A percentile compares a stretch with the other conserved stretches of the same genome.
These are phyloP conservation scores for Cossypha niveicapilla DNA, from an alignment of 2,797 vertebrate species.

Conservation along the genomic window DNA sequence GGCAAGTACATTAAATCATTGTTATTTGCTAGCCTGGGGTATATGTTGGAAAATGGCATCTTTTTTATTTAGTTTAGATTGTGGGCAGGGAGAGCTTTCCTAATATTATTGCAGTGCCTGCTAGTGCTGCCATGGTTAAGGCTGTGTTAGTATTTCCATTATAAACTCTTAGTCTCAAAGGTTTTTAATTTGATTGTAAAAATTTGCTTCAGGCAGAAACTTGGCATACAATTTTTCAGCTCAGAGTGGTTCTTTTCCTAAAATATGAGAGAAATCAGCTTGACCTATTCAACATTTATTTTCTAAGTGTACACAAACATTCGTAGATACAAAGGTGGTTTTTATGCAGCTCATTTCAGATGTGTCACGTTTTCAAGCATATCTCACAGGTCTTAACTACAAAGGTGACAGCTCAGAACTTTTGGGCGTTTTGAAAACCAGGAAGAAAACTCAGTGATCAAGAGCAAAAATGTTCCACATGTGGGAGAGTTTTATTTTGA, in stretches of 20 bases:
- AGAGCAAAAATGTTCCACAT: constrained; percentile 2
- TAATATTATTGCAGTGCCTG: constrained; percentile 48
- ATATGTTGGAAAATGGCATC: constrained; percentile 51
- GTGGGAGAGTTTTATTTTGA: constrained; percentile 16
- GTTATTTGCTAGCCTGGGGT: constrained; percentile 67
- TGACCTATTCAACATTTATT: constrained; percentile 31
- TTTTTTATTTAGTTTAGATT: constrained; percentile 41
- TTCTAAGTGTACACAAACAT: constrained; percentile 31
- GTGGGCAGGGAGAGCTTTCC: constrained; percentile 58
- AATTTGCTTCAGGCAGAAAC: constrained; percentile 65
- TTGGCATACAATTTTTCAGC: constrained; percentile 32
- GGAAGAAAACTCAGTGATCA: background rate
- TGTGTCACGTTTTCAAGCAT: background rate
- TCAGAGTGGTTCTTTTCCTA: constrained; percentile 21
- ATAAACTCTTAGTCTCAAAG: constrained; percentile 72
- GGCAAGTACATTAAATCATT: constrained; percentile 71
- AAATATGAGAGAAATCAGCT: constrained; percentile 38
- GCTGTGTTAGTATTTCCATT: constrained; percentile 69
- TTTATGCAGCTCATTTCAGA: constrained; percentile 11
- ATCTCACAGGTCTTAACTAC: background rate
- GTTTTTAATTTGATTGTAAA: constrained; percentile 74
- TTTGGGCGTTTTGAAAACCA: constrained; percentile 13
- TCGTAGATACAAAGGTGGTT: background rate
- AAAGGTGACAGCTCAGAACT: constrained; percentile 29
- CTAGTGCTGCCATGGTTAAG: constrained; percentile 57